Percentiles rank a stretch among this genome's conserved stretches.
These are phyloP conservation scores for Aphis craccivora DNA, from an alignment of 1,140 invertebrate species.

Conservation along the genomic window DNA sequence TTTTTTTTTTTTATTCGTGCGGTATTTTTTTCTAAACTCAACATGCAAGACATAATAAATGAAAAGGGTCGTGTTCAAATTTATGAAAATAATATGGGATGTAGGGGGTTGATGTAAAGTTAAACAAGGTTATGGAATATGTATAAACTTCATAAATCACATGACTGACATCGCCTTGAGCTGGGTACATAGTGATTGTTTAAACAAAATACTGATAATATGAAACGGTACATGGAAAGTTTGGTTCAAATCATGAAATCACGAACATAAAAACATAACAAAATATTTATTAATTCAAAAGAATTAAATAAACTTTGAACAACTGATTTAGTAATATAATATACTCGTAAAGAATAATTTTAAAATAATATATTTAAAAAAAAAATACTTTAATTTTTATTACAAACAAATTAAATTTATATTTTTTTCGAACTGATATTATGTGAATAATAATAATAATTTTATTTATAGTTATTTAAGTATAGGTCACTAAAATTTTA, in stretches of 20 bases:
- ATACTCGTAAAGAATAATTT: background rate
- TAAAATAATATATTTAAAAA: background rate
- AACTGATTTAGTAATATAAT: background rate
- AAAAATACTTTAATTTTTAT: background rate
- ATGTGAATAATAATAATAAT: too few species aligned
- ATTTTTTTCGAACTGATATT: background rate
- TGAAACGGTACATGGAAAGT: background rate
- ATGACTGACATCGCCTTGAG: slow-evolving; percentile 47
- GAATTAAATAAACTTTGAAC: background rate
- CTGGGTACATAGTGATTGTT: slow-evolving; percentile 31
- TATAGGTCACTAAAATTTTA: background rate
- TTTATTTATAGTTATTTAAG: too few species aligned
- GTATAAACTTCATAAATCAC: slow-evolving; percentile 52
- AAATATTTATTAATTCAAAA: background rate
- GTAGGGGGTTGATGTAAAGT: slow-evolving; percentile 37
- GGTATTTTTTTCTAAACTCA: slow-evolving; percentile 1
- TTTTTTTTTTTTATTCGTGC: slow-evolving; percentile 20
- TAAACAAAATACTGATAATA: slow-evolving; percentile 17
- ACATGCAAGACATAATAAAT: background rate
- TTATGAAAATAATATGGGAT: slow-evolving; percentile 22
- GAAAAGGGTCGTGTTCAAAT: slow-evolving; percentile 42
- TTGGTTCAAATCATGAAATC: background rate
- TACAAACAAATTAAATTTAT: background rate
- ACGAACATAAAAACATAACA: background rate
- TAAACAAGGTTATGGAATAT: slow-evolving; percentile 35